These are phyloP conservation scores for Luffia ferchaultella DNA, from an alignment of 2,888 invertebrate genomes.

Conservation along the genomic window DNA sequence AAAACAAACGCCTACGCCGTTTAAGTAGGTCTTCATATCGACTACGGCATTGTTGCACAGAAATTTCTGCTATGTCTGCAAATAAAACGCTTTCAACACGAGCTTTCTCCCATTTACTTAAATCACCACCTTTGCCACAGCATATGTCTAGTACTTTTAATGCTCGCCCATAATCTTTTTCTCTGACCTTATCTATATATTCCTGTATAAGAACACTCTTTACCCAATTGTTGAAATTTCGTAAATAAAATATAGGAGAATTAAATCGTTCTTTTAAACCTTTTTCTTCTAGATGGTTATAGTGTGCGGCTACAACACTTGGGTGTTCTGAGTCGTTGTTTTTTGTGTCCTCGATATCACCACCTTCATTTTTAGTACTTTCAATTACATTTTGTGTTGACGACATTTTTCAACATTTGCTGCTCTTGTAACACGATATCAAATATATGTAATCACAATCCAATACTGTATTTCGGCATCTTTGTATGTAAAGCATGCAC, in stretches of 20 bases:
- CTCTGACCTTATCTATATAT: constrained; percentile 73
- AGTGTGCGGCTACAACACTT: constrained; percentile 87
- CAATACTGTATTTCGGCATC: too few relatives aligned
- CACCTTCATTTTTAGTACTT: neutral
- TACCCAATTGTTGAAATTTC: constrained; percentile 99
- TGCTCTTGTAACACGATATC: neutral
- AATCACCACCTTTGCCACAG: constrained; percentile 98
- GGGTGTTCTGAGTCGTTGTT: constrained; percentile 35
- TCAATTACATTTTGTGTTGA: neutral
- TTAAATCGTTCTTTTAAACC: constrained; percentile 82
- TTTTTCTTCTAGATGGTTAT: constrained; percentile 87
- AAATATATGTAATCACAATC: neutral
- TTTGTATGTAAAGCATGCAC: too few relatives aligned
- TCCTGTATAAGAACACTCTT: constrained; percentile 95
- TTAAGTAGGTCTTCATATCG: constrained; percentile 79
- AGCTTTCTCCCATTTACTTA: constrained; percentile 94
- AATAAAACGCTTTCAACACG: constrained; percentile 84
- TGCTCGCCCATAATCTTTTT: constrained; percentile 71
- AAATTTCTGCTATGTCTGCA: constrained; percentile 92
- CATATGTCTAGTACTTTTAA: constrained; percentile 90
- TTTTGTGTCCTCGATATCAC: neutral
- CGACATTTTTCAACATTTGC: neutral
- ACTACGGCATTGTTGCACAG: constrained; percentile 88
- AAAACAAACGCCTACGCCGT: constrained; percentile 61
- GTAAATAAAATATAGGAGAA: constrained; percentile 90